Conservation (phyloP, 2,888 invertebrate genomes). For the Acanthosepion esculentum region DNA sequence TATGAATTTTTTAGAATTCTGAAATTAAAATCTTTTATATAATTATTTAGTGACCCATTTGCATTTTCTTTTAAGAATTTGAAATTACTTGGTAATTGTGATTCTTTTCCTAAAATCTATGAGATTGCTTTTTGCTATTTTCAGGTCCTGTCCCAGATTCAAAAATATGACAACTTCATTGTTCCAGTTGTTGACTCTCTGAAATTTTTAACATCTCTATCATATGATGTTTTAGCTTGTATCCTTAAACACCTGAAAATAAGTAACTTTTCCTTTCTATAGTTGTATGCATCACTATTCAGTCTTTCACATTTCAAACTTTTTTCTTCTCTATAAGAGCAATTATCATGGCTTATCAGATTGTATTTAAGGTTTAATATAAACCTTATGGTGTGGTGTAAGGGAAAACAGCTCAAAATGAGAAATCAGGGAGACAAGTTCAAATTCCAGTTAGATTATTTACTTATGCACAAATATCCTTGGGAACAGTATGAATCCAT, state of each 20-base stretch:
- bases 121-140: conserved; percentile 51
- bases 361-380: too few relatives aligned
- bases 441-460: too few relatives aligned
- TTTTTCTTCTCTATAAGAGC: background rate
- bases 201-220: conserved; percentile 94
- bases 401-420: too few relatives aligned
- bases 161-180: conserved; percentile 94
- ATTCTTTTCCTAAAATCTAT: background rate
- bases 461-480: too few relatives aligned
- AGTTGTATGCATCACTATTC: background rate
- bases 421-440: too few relatives aligned
- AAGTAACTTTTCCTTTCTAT: background rate
- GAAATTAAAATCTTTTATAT: background rate
- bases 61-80: background rate
- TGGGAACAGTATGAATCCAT: too few relatives aligned
- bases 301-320: background rate
- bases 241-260: conserved; percentile 65
- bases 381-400: too few relatives aligned
- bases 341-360: background rate
- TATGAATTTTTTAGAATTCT: background rate
- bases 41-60: background rate
- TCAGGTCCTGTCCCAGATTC: conserved; percentile 85
- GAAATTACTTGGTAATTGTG: background rate
- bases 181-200: conserved; percentile 97
- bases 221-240: conserved; percentile 95